phyloP scores from a whole-genome alignment of 2,888 invertebrate genomes.

The Melanotus villosus region DNA sequence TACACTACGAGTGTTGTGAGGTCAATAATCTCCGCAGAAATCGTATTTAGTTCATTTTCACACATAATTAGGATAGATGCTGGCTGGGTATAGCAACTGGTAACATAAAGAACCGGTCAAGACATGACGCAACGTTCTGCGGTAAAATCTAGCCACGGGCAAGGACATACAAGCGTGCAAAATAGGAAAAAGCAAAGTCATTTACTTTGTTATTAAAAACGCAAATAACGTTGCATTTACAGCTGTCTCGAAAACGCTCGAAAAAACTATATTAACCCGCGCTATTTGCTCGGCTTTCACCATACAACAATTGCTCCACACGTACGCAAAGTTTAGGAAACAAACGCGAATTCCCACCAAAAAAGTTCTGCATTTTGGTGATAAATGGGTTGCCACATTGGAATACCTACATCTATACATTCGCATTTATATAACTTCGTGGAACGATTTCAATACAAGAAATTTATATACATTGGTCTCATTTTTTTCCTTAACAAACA shows the following conservation, averaged over 20 bases:
- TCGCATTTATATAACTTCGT: no score
- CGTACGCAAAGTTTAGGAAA: background rate
- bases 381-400: no score
- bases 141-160: conserved; percentile 32
- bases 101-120: conserved; percentile 31
- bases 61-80: conserved; percentile 25
- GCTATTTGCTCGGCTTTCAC: conserved; percentile 7
- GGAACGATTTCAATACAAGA: no score
- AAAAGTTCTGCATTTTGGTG: no score
- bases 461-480: no score
- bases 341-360: background rate
- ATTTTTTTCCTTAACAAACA: no score
- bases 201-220: conserved; percentile 16
- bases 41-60: conserved; percentile 28
- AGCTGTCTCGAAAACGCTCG: background rate
- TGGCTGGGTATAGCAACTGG: conserved; percentile 11
- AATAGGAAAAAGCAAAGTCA: conserved; percentile 14
- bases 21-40: conserved; percentile 13
- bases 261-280: background rate
- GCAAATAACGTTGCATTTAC: background rate
- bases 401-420: no score
- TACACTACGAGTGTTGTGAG: conserved; percentile 5
- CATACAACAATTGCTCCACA: background rate
- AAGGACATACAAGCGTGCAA: conserved; percentile 25
- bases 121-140: conserved; percentile 25